Evolutionary conservation across 2,888 invertebrate genomes (phyloP), one percentile per base, ranked within the genome.

Genomic region (Ichneumoninae sp.): DNA sequence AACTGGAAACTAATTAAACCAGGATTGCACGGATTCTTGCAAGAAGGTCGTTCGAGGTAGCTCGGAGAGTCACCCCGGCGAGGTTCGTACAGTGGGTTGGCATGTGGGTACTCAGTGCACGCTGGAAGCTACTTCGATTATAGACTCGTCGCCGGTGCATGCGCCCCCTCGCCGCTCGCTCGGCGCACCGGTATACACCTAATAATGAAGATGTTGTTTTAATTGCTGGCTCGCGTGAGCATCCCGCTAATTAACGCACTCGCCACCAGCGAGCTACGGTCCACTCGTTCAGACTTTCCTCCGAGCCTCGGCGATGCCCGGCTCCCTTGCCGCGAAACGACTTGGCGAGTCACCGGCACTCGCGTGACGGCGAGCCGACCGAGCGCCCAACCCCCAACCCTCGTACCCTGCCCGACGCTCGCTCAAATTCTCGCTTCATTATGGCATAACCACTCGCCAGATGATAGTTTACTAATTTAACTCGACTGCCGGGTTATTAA

Each of bases 201-300:
- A 92, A 93, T 93, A 93, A 93, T 93, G 93, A 93, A 93, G 93
- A 93, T 93, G 93, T 93, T 91, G 92, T 91, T 93, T 93, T 93
- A 93, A 93, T 93, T 93, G 93, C 93, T 88, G 90, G 90, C 91
- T 93, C 92, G 93, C 93, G 93, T 92, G 93, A 92, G 93, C 92
- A 92, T 91, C 92, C 89, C 90, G 91, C 93, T 93, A 93, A 93
- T 93, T 93, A 93, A 93, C 93, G 93, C 93, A 92, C 89, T 92
- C 91, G 90, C 91, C 92, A 91, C 91, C 90, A 90, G 87, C 87
- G 82, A 76, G 87, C 88, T 90, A 91, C 88, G 86, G 90, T 91
- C 88, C 85, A 87, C 91, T 92, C 90, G 80, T 82, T 90, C 83
- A 88, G 88, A 90, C 88, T 90, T 88, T 88, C 86, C 85, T 57